These are phyloP conservation scores for Emydoidea blandingii DNA, from an alignment of 2,797 vertebrate genomes.

Conservation along the genomic window DNA sequence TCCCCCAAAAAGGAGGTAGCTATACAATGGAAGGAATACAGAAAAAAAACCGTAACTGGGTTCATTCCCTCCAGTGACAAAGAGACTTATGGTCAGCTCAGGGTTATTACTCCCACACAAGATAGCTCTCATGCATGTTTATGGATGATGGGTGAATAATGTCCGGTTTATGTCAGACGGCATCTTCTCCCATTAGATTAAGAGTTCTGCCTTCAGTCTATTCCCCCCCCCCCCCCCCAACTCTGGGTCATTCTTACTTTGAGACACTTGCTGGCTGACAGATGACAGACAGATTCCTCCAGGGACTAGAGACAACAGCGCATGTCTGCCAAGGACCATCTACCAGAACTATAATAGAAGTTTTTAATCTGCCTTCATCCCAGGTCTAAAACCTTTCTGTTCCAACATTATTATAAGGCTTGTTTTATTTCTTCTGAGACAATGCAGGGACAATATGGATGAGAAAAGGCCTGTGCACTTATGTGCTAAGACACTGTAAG, in stretches of 20 bases:
- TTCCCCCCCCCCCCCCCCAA: too few relatives aligned
- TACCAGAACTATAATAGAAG: neutral
- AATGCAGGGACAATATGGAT: too few relatives aligned
- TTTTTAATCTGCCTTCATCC: neutral
- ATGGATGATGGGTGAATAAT: neutral
- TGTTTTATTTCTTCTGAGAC: neutral
- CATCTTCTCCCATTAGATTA: neutral
- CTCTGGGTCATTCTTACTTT: neutral
- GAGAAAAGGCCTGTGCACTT: too few relatives aligned
- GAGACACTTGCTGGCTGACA: neutral
- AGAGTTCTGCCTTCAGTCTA: neutral
- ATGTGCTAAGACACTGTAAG: neutral
- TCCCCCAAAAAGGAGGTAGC: neutral
- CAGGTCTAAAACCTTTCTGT: too few relatives aligned
- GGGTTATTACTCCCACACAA: neutral
- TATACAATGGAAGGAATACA: neutral
- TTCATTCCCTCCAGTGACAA: neutral
- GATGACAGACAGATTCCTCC: neutral
- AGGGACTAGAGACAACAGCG: neutral
- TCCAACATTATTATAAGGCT: neutral
- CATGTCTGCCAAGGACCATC: too few relatives aligned
- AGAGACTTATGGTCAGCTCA: neutral
- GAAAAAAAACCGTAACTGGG: neutral
- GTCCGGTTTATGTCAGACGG: accelerated
- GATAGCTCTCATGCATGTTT: neutral